Evolutionary conservation across 2,888 invertebrate species (phyloP).

Genomic region (Chrysomela aeneicollis): DNA sequence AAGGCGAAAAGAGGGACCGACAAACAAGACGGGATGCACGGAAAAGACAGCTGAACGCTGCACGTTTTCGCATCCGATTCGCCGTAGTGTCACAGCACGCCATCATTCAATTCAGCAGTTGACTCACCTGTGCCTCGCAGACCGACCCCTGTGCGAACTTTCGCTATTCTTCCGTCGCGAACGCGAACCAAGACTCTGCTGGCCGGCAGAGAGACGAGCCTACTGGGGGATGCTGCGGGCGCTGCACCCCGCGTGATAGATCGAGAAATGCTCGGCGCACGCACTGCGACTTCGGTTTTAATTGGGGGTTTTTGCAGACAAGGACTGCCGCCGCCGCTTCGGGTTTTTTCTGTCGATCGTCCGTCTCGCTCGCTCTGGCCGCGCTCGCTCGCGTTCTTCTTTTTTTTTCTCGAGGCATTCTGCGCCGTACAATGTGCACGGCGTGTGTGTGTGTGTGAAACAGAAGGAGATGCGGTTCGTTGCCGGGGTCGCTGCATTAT

Average conservation of each 20-base stretch:
- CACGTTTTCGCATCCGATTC: not conserved
- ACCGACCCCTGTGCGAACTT: not conserved
- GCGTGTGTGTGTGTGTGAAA: not conserved
- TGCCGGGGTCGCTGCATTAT: too few species aligned
- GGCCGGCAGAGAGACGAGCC: conserved; percentile 53
- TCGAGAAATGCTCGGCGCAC: conserved; percentile 62
- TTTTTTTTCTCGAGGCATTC: conserved; percentile 15
- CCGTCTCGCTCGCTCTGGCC: conserved; percentile 26
- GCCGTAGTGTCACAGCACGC: too few species aligned
- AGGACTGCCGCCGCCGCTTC: conserved; percentile 43
- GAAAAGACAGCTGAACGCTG: not conserved
- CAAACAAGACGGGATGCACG: not conserved
- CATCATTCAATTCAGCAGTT: not conserved
- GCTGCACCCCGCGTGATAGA: conserved; percentile 57
- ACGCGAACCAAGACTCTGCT: conserved; percentile 60
- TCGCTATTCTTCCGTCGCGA: conserved; percentile 49
- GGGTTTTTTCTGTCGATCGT: conserved; percentile 47
- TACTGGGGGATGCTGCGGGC: conserved; percentile 60
- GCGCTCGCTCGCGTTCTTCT: conserved; percentile 27
- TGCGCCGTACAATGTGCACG: conserved; percentile 26
- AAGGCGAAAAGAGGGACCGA: too few species aligned
- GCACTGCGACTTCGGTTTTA: conserved; percentile 61
- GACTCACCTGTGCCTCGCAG: not conserved
- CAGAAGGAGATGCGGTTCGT: not conserved
- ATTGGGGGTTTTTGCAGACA: conserved; percentile 61